Evolutionary conservation across 2,113 vertebrate species (phyloP), one percentile per base, ranked within the genome.

Genomic region (Microtus ochrogaster): DNA sequence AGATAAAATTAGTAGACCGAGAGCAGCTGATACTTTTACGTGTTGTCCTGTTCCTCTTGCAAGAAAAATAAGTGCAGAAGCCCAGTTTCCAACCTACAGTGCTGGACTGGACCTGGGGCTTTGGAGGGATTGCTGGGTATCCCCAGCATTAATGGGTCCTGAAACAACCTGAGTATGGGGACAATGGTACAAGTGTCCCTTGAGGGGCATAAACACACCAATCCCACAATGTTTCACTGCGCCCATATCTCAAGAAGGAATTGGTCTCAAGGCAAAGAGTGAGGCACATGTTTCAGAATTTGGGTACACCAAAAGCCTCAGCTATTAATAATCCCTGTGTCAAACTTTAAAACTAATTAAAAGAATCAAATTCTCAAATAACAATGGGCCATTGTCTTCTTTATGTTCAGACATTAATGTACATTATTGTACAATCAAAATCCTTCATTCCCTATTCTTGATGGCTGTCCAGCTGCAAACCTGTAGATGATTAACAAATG

Each of bases 1-100:
- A 79, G 91, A 68, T 95, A 96, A 96, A 94, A 87, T 95, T n/a
- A 89, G 26, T 13, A 55, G 66, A 19, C 2, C 10, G 22, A 63
- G 44, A 78, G 49, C 28, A 85, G 61, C 44, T 30, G 39, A 68
- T 74, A 19, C 1, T 0, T 36, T 78, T n/a, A 5, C 49, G 52
- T 68, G 44, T 13, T 58, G 17, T 61, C 39, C 1, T 78, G 65
- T 73, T 81, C 52, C 49, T 39, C 0, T 68, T 33, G 7, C 8
- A 28, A 6, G 0, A 0, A 30, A 68, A 65, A n/a, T 28, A 78
- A 83, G 2, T 39, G 33, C 47, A 7, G 16, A 90, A 82, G 47
- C 28, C 49, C 47, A 39, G 0, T 49, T 83, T 61, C 79, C 33
- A 2, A 83, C 30, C 55, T 70, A 41, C 22, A 24, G 19, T 2